These are phyloP conservation scores for Ageneiosus marmoratus DNA, from an alignment of 2,113 vertebrate genomes.

Conservation along the genomic window DNA sequence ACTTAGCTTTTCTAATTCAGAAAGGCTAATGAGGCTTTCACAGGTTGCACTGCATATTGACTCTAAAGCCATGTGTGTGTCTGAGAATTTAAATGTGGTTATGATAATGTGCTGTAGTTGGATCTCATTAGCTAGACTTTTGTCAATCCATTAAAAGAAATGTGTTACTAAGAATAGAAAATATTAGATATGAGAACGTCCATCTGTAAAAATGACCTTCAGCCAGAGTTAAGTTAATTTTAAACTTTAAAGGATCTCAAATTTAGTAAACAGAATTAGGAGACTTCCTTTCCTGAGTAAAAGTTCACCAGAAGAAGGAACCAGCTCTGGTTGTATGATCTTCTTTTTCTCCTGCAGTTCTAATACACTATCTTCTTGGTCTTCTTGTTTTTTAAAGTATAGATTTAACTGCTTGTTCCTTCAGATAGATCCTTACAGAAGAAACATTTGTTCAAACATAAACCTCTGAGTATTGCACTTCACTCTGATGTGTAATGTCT, in stretches of 20 bases:
- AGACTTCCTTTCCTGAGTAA: not conserved
- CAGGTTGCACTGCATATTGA: not conserved
- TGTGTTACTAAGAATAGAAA: not conserved
- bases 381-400: not conserved
- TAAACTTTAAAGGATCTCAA: not conserved
- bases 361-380: too few species aligned
- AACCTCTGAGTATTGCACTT: not conserved
- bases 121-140: not conserved
- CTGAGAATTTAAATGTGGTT: not conserved
- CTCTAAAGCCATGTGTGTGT: not conserved
- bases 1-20: constrained; percentile 25
- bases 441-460: not conserved
- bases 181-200: not conserved
- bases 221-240: not conserved
- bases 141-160: not conserved
- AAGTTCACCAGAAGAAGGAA: not conserved
- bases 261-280: not conserved
- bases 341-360: not conserved
- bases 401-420: not conserved
- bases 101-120: not conserved
- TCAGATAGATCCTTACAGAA: not conserved
- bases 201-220: not conserved
- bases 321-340: not conserved
- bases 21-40: constrained; percentile 15
- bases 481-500: not conserved